Conservation (phyloP, 2,888 invertebrate genomes). For the Anoplius nigerrimus region DNA sequence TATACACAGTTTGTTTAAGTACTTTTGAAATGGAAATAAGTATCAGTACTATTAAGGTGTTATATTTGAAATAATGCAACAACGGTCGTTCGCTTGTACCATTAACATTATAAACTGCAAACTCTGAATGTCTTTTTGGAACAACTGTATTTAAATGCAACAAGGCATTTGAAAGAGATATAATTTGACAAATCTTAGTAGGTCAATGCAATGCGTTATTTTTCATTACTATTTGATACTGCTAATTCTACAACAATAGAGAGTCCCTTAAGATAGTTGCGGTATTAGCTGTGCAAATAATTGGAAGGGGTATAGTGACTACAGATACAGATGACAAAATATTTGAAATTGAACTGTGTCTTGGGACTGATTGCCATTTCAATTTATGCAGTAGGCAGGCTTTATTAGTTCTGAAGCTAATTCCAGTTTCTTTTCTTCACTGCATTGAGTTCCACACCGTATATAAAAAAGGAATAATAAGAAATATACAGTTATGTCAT, state of each 20-base stretch:
- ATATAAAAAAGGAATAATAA: slow-evolving; percentile 18
- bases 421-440: slow-evolving; percentile 11
- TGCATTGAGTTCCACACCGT: not conserved
- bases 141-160: slow-evolving; percentile 22
- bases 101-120: not conserved
- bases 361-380: not conserved
- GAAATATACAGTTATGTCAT: not conserved
- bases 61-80: too few species aligned
- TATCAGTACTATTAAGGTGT: too few species aligned
- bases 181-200: slow-evolving; percentile 24
- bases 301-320: slow-evolving; percentile 7
- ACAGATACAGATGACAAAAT: not conserved
- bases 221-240: slow-evolving; percentile 30
- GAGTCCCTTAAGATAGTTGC: too few species aligned
- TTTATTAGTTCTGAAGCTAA: not conserved
- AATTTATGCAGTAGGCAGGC: not conserved
- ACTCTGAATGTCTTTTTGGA: slow-evolving; percentile 3
- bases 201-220: slow-evolving; percentile 26
- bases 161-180: slow-evolving; percentile 31
- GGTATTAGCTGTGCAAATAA: slow-evolving; percentile 10
- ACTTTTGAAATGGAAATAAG: not conserved
- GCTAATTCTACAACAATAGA: slow-evolving; percentile 25
- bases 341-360: not conserved
- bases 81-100: not conserved
- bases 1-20: not conserved